A percentile compares a stretch with the other conserved stretches of the same genome.
Conservation (phyloP, 2,797 vertebrate genomes). For the Myioborus miniatus region DNA sequence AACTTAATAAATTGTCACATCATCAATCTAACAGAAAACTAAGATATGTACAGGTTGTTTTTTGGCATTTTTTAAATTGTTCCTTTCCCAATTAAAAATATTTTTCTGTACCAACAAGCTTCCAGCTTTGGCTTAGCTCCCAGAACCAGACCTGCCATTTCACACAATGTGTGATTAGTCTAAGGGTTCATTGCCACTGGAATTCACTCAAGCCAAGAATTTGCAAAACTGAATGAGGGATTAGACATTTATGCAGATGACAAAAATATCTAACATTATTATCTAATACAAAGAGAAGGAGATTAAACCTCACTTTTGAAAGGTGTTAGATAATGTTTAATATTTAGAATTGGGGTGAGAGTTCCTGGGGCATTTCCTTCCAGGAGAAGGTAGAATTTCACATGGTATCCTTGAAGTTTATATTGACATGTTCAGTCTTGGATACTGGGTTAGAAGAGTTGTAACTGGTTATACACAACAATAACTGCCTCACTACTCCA, state of each 20-base stretch:
- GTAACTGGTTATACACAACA: neutral
- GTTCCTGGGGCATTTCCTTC: neutral
- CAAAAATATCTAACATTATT: conserved; percentile 1
- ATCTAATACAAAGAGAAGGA: conserved; percentile 1
- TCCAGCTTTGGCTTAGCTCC: neutral
- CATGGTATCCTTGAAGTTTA: neutral
- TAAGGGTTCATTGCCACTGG: conserved; percentile 7
- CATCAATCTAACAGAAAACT: neutral
- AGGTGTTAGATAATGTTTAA: neutral
- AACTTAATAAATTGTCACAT: neutral
- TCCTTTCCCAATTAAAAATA: neutral
- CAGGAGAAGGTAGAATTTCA: neutral
- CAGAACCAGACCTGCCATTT: conserved; percentile 6
- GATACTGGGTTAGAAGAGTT: neutral
- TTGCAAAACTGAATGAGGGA: neutral
- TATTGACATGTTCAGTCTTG: neutral
- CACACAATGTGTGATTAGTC: neutral
- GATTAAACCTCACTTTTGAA: conserved; percentile 1
- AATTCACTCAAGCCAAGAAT: conserved; percentile 22
- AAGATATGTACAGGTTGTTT: neutral
- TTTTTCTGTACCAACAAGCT: neutral
- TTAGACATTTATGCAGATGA: conserved; percentile 12
- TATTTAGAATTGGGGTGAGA: neutral
- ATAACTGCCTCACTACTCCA: neutral
- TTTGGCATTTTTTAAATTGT: neutral